Evolutionary conservation across 2,113 vertebrate genomes (phyloP).

Genomic region (Coryphaenoides rupestris): DNA sequence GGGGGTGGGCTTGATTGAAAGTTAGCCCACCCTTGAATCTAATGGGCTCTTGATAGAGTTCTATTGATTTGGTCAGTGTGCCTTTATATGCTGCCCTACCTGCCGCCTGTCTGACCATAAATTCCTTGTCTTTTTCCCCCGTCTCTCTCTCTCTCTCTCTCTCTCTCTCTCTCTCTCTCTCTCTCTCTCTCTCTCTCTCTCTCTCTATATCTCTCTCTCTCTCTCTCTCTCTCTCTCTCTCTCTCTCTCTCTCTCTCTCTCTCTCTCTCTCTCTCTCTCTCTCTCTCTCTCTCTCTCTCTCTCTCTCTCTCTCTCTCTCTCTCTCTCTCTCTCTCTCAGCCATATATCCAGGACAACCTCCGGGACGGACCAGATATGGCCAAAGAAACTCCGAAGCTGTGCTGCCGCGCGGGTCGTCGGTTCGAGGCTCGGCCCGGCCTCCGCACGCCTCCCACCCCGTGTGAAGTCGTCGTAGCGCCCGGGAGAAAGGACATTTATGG

Average conservation of each 20-base stretch:
- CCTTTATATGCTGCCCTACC: slow-evolving; percentile 44
- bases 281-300: slow-evolving; percentile 16
- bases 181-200: no score
- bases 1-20: no score
- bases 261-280: slow-evolving; percentile 18
- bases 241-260: no score
- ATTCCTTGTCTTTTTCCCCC: slow-evolving; percentile 6
- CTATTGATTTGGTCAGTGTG: slow-evolving; percentile 54
- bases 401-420: slow-evolving; percentile 24
- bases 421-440: slow-evolving; percentile 23
- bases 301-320: slow-evolving; percentile 15
- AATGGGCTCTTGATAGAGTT: slow-evolving; percentile 54
- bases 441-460: slow-evolving; percentile 28
- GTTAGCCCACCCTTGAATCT: slow-evolving; percentile 17
- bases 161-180: not conserved
- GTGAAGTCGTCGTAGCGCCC: slow-evolving; percentile 24
- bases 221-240: slow-evolving; percentile 15
- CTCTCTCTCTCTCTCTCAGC: slow-evolving; percentile 14
- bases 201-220: no score
- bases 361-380: slow-evolving; percentile 35
- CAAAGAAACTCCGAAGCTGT: slow-evolving; percentile 15
- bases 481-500: slow-evolving; percentile 28
- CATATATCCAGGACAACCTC: not conserved
- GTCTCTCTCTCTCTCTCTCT: slow-evolving; percentile 10
- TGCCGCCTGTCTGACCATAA: slow-evolving; percentile 28